Percentiles rank a stretch among this genome's conserved stretches.
phyloP scores from a whole-genome alignment of 2,888 invertebrate genomes.

The Pachydiplax longipennis region DNA sequence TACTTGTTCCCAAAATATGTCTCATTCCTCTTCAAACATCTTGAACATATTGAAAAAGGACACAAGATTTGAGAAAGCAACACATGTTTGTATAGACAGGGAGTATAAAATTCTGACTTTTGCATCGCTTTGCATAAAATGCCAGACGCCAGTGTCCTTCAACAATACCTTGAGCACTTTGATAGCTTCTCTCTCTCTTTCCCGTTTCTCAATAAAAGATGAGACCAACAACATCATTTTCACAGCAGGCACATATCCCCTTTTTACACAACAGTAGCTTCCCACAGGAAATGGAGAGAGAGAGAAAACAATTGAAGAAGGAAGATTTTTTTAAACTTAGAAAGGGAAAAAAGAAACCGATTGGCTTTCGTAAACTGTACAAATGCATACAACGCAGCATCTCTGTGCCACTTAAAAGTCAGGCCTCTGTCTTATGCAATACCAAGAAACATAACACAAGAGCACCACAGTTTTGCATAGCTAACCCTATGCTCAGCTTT shows the following conservation, averaged over 20 bases:
- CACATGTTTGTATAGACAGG: neutral
- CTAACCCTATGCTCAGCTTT: neutral
- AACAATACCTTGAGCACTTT: neutral
- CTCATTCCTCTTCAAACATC: too few relatives aligned
- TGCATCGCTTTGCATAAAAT: neutral
- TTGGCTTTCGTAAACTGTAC: slow-evolving; percentile 16
- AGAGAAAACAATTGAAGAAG: neutral
- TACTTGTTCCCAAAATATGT: too few relatives aligned
- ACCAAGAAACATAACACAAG: slow-evolving; percentile 16
- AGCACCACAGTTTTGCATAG: slow-evolving; percentile 14
- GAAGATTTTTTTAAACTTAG: neutral
- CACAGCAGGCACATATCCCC: slow-evolving; percentile 5
- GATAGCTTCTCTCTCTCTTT: neutral
- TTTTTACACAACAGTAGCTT: neutral
- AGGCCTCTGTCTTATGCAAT: slow-evolving; percentile 31
- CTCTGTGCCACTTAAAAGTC: slow-evolving; percentile 11
- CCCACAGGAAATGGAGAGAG: neutral
- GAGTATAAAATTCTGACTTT: neutral
- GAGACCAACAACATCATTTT: neutral
- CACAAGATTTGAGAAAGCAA: neutral
- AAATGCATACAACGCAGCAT: slow-evolving; percentile 22
- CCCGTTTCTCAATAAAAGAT: neutral
- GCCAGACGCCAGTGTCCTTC: neutral
- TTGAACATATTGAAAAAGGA: neutral
- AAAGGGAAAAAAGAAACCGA: neutral